A percentile compares a stretch with the other conserved stretches of the same genome.
phyloP scores from a whole-genome alignment of 2,797 vertebrate genomes.

The Threskiornis aethiopicus region DNA sequence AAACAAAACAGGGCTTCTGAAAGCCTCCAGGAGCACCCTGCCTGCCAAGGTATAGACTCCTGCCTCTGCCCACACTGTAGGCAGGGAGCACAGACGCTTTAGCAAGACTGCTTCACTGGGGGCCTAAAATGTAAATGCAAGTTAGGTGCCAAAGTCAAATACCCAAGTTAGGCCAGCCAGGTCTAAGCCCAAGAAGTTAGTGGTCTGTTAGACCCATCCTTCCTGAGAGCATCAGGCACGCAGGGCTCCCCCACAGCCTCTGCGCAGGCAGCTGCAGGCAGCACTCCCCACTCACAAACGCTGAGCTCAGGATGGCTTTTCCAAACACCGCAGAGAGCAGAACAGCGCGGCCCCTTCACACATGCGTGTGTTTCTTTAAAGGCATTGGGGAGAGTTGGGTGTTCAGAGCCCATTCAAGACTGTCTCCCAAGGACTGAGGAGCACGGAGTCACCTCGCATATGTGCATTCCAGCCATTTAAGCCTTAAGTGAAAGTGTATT shows the following conservation, averaged over 20 bases:
- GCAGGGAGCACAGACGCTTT: background rate
- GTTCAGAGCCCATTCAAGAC: background rate
- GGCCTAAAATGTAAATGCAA: background rate
- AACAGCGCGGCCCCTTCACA: accelerated
- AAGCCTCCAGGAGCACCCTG: background rate
- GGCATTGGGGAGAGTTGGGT: accelerated
- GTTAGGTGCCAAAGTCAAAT: background rate
- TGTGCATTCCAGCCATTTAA: background rate
- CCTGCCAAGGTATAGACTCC: background rate
- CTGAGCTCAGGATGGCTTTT: background rate
- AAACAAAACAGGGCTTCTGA: background rate
- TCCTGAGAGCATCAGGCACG: accelerated
- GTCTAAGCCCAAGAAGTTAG: background rate
- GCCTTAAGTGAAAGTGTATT: background rate
- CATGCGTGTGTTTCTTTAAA: accelerated
- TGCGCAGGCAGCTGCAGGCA: accelerated
- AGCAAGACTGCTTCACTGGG: accelerated
- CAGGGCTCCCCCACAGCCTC: background rate
- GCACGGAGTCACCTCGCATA: accelerated
- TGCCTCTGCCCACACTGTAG: background rate
- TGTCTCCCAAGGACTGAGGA: background rate
- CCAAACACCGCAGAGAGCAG: too few relatives aligned
- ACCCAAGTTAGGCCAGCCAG: accelerated
- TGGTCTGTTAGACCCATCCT: accelerated
- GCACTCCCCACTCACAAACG: accelerated